Conservation (phyloP, 2,888 invertebrate species). For the Drosophila barbarae region DNA sequence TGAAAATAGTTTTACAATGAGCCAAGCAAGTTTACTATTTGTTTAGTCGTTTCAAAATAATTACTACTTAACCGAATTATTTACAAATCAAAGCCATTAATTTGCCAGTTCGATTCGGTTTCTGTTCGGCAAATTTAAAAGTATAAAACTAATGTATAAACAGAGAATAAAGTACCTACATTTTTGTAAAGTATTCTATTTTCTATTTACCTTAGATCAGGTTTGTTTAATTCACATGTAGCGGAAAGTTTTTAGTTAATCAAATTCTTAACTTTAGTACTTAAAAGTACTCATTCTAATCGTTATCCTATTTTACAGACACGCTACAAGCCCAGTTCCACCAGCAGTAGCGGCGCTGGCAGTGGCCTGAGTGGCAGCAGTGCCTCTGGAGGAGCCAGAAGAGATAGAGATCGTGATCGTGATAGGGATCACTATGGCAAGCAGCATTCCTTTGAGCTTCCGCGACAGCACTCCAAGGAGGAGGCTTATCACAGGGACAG, state of each 20-base stretch:
- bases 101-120: background rate
- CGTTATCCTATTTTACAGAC: conserved; percentile 36
- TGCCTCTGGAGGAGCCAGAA: conserved; percentile 38
- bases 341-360: conserved; percentile 58
- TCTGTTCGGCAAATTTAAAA: conserved; percentile 13
- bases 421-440: conserved; percentile 63
- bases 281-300: background rate
- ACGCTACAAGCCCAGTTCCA: conserved; percentile 66
- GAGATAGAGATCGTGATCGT: conserved; percentile 46
- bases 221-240: conserved; percentile 3
- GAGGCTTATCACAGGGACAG: conserved; percentile 77
- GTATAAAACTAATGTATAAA: conserved; percentile 24
- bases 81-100: conserved; percentile 17
- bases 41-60: background rate
- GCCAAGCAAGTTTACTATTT: background rate
- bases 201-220: conserved; percentile 5
- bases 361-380: conserved; percentile 46
- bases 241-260: background rate
- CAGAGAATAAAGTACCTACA: conserved; percentile 5
- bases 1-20: conserved; percentile 5
- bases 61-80: conserved; percentile 6
- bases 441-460: conserved; percentile 74
- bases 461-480: conserved; percentile 78
- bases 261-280: background rate
- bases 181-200: conserved; percentile 3